Percentiles rank a stretch among this genome's conserved stretches.
Conservation (phyloP, 2,888 invertebrate genomes). For the Zelleria hepariella region DNA sequence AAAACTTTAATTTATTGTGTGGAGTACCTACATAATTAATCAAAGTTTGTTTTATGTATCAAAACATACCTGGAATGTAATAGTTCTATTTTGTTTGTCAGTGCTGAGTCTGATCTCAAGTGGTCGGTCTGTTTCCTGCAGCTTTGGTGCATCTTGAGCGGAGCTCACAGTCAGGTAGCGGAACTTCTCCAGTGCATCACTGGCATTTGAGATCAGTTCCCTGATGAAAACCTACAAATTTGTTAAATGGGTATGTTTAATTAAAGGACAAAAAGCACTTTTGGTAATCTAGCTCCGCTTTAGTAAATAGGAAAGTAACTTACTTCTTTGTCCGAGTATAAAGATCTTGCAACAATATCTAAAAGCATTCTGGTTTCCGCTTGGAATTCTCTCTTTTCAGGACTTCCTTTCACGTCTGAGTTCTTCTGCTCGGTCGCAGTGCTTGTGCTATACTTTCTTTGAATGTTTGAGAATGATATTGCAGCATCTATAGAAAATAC, state of each 20-base stretch:
- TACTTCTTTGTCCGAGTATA: constrained; percentile 98
- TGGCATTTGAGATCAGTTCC: constrained; percentile 96
- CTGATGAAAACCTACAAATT: constrained; percentile 88
- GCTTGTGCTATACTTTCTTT: constrained; percentile 34
- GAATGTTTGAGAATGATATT: constrained; percentile 7
- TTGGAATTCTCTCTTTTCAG: constrained; percentile 91
- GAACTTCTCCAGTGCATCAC: constrained; percentile 97
- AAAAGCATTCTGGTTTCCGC: constrained; percentile 96
- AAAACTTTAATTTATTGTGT: too few relatives aligned
- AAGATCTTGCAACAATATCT: constrained; percentile 96
- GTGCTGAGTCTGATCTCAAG: constrained; percentile 91
- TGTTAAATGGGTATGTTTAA: too few relatives aligned
- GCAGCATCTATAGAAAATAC: constrained; percentile 3
- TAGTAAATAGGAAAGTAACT: background rate
- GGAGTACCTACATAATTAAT: too few relatives aligned
- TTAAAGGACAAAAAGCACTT: too few relatives aligned
- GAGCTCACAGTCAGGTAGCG: constrained; percentile 80
- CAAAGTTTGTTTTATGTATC: too few relatives aligned
- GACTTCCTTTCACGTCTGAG: constrained; percentile 67
- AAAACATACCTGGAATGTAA: constrained; percentile 86
- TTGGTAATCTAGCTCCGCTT: too few relatives aligned
- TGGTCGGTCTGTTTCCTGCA: constrained; percentile 74
- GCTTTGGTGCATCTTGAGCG: constrained; percentile 57
- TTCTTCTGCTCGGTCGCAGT: constrained; percentile 29
- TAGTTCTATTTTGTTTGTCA: constrained; percentile 86